These are phyloP conservation scores for Phyllotis vaccarum DNA, from an alignment of 2,797 vertebrate species.

Conservation along the genomic window DNA sequence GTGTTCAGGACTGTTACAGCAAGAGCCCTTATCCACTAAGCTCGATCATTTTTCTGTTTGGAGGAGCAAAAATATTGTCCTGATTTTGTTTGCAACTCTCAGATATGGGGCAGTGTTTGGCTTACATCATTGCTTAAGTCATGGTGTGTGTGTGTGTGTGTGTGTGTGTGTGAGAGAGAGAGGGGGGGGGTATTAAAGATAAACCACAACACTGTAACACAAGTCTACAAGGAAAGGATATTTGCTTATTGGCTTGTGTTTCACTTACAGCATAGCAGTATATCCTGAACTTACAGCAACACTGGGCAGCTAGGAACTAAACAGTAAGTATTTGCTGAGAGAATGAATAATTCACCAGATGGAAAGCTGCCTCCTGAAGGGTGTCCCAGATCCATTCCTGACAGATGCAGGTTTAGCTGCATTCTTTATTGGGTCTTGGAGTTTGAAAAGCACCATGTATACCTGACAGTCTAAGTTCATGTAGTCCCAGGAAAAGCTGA, in stretches of 20 bases:
- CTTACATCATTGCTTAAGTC: constrained; percentile 6
- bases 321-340: not conserved
- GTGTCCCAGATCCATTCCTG: not conserved
- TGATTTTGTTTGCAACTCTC: constrained; percentile 2
- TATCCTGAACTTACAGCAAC: not conserved
- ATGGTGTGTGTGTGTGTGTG: not conserved
- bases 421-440: constrained; percentile 7
- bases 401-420: not conserved
- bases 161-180: not conserved
- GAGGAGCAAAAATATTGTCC: not conserved
- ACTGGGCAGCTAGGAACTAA: not conserved
- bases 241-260: not conserved
- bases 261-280: not conserved
- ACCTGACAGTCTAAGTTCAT: not conserved
- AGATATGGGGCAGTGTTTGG: not conserved
- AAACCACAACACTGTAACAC: not conserved
- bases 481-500: not conserved
- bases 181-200: too few species aligned
- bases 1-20: not conserved
- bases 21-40: not conserved
- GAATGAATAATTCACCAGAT: not conserved
- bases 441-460: not conserved
- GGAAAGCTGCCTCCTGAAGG: not conserved
- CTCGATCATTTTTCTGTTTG: not conserved
- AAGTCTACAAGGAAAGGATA: not conserved